Evolutionary conservation across 1,140 invertebrate species (phyloP), one percentile per base, ranked within the genome.

Genomic region (Chrysoperla carnea): DNA sequence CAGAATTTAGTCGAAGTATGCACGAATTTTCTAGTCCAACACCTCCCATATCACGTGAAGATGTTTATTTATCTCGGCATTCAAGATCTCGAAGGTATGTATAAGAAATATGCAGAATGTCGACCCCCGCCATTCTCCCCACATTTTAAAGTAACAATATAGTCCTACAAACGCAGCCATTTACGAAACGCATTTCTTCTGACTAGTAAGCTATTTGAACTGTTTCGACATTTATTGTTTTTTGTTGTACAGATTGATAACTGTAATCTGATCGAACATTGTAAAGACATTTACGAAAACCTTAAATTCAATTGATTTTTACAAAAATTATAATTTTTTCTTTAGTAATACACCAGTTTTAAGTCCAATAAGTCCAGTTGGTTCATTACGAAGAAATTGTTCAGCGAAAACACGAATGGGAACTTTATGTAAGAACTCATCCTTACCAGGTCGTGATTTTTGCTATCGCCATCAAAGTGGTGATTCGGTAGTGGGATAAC

Each of bases 401-500:
- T 27, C 39, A n/a, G 58, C 53, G 6, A 51, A 45, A 45, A 60
- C 58, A 28, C 45, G 57, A 29, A 31, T 49, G 9, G 58, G 58
- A 13, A 59, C 56, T 0, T 50, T 52, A 12, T 60, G 58, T 44
- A 60, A 56, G 48, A 38, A 55, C 29, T 40, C 43, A 6, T 36
- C 47, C 9, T 7, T 52, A 14, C 43, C 48, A 14, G 58, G 57
- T 15, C 44, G 52, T 29, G 52, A 58, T 42, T 57, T 43, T 35
- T 60, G 58, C 41, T 49, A 53, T 40, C 51, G 52, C 35, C 58
- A 60, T 44, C 47, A 48, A 41, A 4, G 27, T 14, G 47, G 47
- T 6, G 46, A 47, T 39, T 47, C 46, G 31, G n/a, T 33, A 6
- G 8, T 42, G 29, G 29, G 17, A 23, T 23, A 23, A 23, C 5